Conservation (phyloP, 2,888 invertebrate species). For the Drosophila emarginata region DNA sequence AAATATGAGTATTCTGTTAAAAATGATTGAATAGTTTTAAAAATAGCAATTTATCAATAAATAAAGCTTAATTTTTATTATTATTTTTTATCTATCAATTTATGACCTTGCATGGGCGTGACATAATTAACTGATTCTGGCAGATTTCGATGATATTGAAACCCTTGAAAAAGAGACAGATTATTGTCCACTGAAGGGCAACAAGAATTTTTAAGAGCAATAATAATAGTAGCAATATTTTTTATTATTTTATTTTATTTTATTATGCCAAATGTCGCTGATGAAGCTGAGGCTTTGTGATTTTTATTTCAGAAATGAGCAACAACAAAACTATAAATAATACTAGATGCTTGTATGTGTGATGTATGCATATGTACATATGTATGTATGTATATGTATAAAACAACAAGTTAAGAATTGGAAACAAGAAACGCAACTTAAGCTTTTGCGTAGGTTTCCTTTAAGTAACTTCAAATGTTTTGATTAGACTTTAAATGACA, state of each 20-base stretch:
- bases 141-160: background rate
- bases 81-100: background rate
- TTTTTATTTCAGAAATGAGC: background rate
- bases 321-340: background rate
- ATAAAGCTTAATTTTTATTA: background rate
- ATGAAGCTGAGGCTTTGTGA: too few relatives aligned
- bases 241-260: background rate
- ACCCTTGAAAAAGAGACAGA: background rate
- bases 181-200: background rate
- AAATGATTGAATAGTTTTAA: background rate
- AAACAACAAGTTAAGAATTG: slow-evolving; percentile 70
- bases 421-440: slow-evolving; percentile 77
- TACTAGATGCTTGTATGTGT: background rate
- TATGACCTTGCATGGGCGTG: background rate
- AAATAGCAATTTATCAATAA: background rate
- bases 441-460: slow-evolving; percentile 72
- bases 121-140: background rate
- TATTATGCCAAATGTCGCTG: background rate
- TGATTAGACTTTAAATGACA: slow-evolving; percentile 76
- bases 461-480: slow-evolving; percentile 78
- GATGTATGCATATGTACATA: background rate
- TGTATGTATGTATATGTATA: slow-evolving; percentile 3
- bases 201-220: background rate
- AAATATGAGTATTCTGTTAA: too few relatives aligned
- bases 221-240: background rate